These are phyloP conservation scores for Galendromus occidentalis DNA, from an alignment of 1,140 invertebrate species.

Conservation along the genomic window DNA sequence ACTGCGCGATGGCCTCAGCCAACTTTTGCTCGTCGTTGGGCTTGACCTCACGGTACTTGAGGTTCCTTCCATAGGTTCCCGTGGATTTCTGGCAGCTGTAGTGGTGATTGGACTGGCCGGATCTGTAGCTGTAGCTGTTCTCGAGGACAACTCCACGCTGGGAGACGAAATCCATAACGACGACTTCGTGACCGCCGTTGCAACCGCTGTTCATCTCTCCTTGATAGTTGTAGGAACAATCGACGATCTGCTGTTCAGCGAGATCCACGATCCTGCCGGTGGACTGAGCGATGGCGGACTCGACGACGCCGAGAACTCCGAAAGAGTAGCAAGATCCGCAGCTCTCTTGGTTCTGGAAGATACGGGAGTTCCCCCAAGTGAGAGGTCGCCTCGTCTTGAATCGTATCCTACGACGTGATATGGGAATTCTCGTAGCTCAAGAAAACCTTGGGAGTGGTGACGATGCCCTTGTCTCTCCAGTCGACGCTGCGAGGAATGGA, in stretches of 20 bases:
- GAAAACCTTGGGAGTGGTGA: not conserved
- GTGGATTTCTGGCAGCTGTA: not conserved
- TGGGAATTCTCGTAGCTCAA: not conserved
- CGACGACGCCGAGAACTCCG: not conserved
- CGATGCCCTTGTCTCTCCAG: not conserved
- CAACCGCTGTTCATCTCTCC: not conserved
- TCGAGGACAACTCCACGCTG: not conserved
- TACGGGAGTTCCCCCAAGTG: too few relatives aligned
- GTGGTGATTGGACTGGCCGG: not conserved
- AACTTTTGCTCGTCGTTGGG: not conserved
- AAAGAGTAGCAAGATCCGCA: not conserved
- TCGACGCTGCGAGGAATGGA: not conserved
- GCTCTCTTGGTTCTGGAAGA: not conserved
- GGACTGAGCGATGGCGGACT: not conserved
- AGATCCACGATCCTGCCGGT: not conserved
- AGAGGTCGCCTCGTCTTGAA: too few relatives aligned
- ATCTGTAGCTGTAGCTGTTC: not conserved
- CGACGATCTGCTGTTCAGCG: not conserved
- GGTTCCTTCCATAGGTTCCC: not conserved
- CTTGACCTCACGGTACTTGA: not conserved
- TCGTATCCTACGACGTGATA: too few relatives aligned
- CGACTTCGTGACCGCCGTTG: not conserved
- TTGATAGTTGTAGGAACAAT: not conserved
- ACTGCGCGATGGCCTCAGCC: not conserved
- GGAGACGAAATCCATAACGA: not conserved